These are phyloP conservation scores for Tenthredo scrophulariae DNA, from an alignment of 2,888 invertebrate genomes.

Conservation along the genomic window DNA sequence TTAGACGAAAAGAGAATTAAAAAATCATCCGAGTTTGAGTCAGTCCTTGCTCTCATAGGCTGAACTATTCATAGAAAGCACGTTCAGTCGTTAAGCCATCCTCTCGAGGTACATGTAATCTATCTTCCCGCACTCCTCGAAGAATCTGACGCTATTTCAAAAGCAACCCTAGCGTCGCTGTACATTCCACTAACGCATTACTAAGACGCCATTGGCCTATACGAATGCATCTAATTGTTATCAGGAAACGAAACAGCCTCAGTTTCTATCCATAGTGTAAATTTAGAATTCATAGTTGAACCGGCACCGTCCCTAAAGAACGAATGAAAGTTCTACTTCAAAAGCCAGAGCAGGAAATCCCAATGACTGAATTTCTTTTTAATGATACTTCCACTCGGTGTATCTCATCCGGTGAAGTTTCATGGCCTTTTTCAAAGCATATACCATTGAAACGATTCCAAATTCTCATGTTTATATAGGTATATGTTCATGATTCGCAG, in stretches of 20 bases:
- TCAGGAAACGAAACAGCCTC: not conserved
- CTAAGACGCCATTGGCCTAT: not conserved
- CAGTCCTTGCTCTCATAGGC: slow-evolving; percentile 24
- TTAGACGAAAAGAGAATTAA: not conserved
- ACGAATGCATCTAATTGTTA: slow-evolving; percentile 19
- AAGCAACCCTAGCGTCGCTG: slow-evolving; percentile 30
- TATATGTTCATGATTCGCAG: not conserved
- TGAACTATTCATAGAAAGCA: slow-evolving; percentile 43
- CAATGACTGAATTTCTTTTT: not conserved
- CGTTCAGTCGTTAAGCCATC: slow-evolving; percentile 37
- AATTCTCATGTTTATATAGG: not conserved
- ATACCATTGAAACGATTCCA: not conserved
- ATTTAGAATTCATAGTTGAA: slow-evolving; percentile 1
- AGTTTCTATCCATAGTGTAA: not conserved
- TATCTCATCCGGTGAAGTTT: not conserved
- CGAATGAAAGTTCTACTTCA: not conserved
- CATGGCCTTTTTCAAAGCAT: not conserved
- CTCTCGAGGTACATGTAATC: slow-evolving; percentile 34
- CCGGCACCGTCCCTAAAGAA: not conserved
- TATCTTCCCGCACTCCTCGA: slow-evolving; percentile 39
- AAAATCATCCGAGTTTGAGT: slow-evolving; percentile 4
- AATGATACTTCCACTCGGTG: not conserved
- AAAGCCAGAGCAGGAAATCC: not conserved
- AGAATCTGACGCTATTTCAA: slow-evolving; percentile 36
- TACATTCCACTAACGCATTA: slow-evolving; percentile 23